Base-by-base conservation (phyloP, 2,888 invertebrate species). In the Corbicula japonica region DNA sequence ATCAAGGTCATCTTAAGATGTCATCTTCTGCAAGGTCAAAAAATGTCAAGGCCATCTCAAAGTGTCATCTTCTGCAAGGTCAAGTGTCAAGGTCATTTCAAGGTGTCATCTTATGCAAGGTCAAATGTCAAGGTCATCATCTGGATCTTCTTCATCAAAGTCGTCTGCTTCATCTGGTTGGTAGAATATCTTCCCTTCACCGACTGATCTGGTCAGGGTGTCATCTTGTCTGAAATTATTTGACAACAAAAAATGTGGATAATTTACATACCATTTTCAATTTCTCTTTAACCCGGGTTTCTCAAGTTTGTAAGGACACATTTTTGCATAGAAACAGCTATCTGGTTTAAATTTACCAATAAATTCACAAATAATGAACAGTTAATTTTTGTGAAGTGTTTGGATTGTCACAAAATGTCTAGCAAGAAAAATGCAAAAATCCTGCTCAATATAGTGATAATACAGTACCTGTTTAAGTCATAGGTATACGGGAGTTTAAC, bases 71-170 rank as follows among this genome's bases (percentile, higher is more conserved):
- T 10, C 10, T 15, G 10, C n/a, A 10, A 32, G 1, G 34, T 12
- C 30, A 61, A 61, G 41, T 38, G 48, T 63, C 48, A 46, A 48
- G 62, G 30, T 30, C 66, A 66, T 21, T n/a, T n/a, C n/a, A n/a
- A n/a, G n/a, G n/a, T n/a, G n/a, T n/a, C n/a, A n/a, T 30, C 32
- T 41, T 0, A 62, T 62, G 15, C n/a, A 18, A 50, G 6, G 12
- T 89, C 77, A 92, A 73, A 93, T 91, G 76, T 92, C 91, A 48
- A 93, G 86, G 82, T 93, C 93, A 85, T 93, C 93, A 86, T 93
- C 93, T 10, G 93, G 93, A 78, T 93, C 93, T 80, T 93, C 93
- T 44, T 93, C 93, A 85, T 93, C 93, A 88, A 92, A 92, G 68
- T 93, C 93, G 78, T 93, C 92, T 18, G 90, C 92, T 71, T 93